Base-by-base conservation (phyloP, 2,888 invertebrate species). In the Pyrochroa serraticornis region DNA sequence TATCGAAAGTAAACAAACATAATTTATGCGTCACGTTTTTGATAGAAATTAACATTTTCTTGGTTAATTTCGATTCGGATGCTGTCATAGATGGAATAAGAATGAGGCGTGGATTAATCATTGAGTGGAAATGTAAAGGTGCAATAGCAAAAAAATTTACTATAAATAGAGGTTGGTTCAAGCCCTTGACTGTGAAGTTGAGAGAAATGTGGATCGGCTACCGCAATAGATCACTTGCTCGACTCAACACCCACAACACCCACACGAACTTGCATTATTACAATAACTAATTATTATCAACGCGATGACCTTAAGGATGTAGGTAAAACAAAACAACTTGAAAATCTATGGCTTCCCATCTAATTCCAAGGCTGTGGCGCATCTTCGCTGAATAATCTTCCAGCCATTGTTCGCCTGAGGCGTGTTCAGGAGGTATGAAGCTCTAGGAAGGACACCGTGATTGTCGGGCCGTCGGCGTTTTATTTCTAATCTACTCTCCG, bases 161-260 rank as follows among this genome's bases (percentile, higher is more conserved):
- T 69, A 69, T 68, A 64, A 64, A 67, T 68, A 68, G 63, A 50
- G 65, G 55, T 69, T 68, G 66, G 58, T 64, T 55, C 63, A 59
- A 67, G 68, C 65, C 68, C 66, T 66, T 58, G 60, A 22, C 22
- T 22, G 2, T 5, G 3, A 22, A 57, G n/a, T n/a, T n/a, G n/a
- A 48, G 30, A 56, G 55, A 56, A 47, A 61, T 63, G 62, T 62
- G 61, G 63, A 63, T 60, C 60, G 54, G 56, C 62, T 63, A 58
- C 51, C 62, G 62, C 58, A 64, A 64, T 64, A 64, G 62, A 65
- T 61, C 62, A 64, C 53, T 53, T 57, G 58, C 58, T 64, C 50
- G 49, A 57, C 58, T 52, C 56, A 56, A 56, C 58, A 56, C 62
- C 66, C 62, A 64, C 62, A 56, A 47, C 55, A 55, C 52, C 56